phyloP scores from a whole-genome alignment of 2,113 vertebrate genomes.

The Plestiodon gilberti region DNA sequence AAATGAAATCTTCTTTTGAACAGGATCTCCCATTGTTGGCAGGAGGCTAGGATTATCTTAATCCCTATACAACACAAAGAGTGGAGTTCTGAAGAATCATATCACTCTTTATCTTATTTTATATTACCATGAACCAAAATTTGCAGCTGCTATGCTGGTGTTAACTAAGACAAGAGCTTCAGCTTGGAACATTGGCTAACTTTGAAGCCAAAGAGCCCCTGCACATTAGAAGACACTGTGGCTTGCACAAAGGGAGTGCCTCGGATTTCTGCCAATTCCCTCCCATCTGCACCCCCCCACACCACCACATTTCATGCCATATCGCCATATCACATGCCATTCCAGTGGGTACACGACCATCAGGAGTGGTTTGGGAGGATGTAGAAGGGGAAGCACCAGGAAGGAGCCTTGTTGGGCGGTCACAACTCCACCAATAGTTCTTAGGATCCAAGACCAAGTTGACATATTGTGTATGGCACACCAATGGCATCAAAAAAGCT shows the following conservation, averaged over 20 bases:
- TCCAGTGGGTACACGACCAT: background rate
- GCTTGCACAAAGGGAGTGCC: background rate
- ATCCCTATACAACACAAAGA: background rate
- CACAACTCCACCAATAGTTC: background rate
- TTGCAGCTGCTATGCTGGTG: background rate
- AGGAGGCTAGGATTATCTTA: slow-evolving; percentile 9
- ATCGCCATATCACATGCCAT: background rate
- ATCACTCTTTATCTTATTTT: background rate
- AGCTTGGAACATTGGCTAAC: background rate
- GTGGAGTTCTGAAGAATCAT: background rate
- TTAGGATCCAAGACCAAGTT: background rate
- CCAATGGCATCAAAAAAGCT: background rate
- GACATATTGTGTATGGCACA: background rate
- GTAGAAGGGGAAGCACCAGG: background rate
- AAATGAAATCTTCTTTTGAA: background rate
- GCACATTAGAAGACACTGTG: background rate
- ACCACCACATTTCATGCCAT: background rate
- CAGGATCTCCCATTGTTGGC: background rate
- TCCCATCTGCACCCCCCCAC: background rate
- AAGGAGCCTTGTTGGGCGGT: background rate
- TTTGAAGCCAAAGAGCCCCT: background rate
- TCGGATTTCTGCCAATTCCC: background rate
- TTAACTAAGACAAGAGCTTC: background rate
- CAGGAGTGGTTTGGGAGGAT: background rate
- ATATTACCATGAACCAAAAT: background rate